Evolutionary conservation across 2,888 invertebrate species (phyloP).

Genomic region (Bunonema sp.): DNA sequence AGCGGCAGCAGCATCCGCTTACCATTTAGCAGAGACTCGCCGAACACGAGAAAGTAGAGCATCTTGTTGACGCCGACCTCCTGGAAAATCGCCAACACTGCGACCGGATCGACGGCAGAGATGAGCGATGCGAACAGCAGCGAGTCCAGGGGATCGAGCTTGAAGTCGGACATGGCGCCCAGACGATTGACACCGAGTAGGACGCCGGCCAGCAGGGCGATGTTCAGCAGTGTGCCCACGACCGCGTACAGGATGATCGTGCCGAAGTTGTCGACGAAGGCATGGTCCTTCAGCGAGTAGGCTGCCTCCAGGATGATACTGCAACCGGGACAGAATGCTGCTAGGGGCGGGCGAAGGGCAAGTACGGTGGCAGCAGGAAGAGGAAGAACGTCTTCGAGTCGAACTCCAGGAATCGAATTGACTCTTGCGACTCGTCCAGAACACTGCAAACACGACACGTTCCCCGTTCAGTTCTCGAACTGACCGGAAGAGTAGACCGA

Average conservation of each 20-base stretch:
- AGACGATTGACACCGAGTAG: conserved; percentile 11
- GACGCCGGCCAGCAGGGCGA: conserved; percentile 27
- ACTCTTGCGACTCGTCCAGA: too few relatives aligned
- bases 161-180: conserved; percentile 2
- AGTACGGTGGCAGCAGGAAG: conserved; percentile 51
- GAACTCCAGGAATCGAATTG: conserved; percentile 42
- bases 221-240: conserved; percentile 46
- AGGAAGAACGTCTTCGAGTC: conserved; percentile 49
- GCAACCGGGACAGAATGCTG: not conserved
- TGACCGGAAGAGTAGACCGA: conserved; percentile 49
- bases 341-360: not conserved
- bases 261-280: conserved; percentile 51
- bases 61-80: conserved; percentile 52
- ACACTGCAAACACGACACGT: too few relatives aligned
- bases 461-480: too few relatives aligned
- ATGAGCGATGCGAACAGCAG: conserved; percentile 52
- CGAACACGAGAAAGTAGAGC: conserved; percentile 54
- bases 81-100: conserved; percentile 45
- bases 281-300: conserved; percentile 52
- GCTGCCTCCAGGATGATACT: conserved; percentile 51
- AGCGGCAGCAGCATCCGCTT: conserved; percentile 11
- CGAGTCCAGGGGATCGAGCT: conserved; percentile 30
- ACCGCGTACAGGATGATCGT: conserved; percentile 52
- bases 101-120: conserved; percentile 54
- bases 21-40: conserved; percentile 54